Evolutionary conservation across 2,797 vertebrate species (phyloP).

Genomic region (Lutjanus campechanus): DNA sequence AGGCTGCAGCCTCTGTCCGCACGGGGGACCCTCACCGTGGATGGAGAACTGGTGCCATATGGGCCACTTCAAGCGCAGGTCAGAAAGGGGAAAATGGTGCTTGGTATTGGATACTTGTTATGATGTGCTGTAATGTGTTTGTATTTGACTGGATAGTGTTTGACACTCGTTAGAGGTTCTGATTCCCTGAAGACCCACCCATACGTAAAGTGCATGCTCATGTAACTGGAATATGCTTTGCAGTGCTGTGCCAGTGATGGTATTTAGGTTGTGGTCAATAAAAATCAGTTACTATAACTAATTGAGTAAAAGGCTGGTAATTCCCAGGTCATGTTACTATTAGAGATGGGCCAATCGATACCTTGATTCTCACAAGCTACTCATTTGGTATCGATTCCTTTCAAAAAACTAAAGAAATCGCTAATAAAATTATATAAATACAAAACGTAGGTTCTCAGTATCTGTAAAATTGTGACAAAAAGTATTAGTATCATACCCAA

Average conservation of each 20-base stretch:
- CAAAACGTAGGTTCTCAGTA: no score
- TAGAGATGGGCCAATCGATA: no score
- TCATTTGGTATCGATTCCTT: no score
- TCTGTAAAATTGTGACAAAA: neutral
- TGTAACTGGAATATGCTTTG: neutral
- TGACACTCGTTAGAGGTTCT: neutral
- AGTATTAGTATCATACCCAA: no score
- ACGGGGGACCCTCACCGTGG: constrained; percentile 92
- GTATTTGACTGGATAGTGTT: neutral
- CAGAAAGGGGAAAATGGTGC: constrained; percentile 30
- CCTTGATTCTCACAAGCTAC: no score
- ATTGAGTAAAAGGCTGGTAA: no score
- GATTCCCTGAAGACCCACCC: neutral
- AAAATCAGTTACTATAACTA: neutral
- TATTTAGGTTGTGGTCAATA: neutral
- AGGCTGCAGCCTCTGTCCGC: constrained; percentile 91
- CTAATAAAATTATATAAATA: no score
- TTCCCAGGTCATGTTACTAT: neutral
- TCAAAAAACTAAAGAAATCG: no score
- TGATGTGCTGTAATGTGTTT: neutral
- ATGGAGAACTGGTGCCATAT: constrained; percentile 93
- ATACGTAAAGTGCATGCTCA: constrained; percentile 2
- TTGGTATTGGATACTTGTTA: neutral
- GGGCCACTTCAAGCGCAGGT: constrained; percentile 94
- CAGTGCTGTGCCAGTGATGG: neutral